phyloP scores from a whole-genome alignment of 2,888 invertebrate genomes.

The Xestia ashworthii region DNA sequence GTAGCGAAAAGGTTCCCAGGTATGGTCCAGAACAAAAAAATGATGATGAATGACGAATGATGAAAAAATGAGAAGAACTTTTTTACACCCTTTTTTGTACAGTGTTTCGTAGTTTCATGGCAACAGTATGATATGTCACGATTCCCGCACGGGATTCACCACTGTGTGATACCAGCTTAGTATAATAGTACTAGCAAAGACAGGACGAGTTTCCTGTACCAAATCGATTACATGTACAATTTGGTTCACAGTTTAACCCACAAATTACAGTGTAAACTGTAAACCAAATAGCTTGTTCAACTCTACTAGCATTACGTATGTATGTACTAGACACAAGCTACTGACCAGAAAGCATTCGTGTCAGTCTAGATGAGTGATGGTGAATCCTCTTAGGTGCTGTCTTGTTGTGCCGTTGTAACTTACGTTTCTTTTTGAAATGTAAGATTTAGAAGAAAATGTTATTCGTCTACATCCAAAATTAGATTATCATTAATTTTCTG shows the following conservation, averaged over 20 bases:
- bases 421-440: neutral
- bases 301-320: neutral
- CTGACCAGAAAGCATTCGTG: neutral
- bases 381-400: neutral
- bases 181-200: neutral
- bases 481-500: neutral
- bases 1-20: no score
- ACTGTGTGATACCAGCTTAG: neutral
- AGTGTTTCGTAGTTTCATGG: neutral
- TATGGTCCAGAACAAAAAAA: no score
- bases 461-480: neutral
- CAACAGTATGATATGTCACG: neutral
- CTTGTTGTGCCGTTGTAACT: neutral
- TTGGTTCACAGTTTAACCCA: no score
- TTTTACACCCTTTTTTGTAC: neutral
- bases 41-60: no score
- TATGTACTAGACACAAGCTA: neutral
- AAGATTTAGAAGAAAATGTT: neutral
- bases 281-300: no score
- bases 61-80: no score
- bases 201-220: neutral
- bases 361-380: slow-evolving; percentile 25
- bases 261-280: no score
- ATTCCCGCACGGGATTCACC: neutral
- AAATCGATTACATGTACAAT: neutral